These are phyloP conservation scores for Molossus molossus DNA, from an alignment of 2,797 vertebrate species.

Conservation along the genomic window DNA sequence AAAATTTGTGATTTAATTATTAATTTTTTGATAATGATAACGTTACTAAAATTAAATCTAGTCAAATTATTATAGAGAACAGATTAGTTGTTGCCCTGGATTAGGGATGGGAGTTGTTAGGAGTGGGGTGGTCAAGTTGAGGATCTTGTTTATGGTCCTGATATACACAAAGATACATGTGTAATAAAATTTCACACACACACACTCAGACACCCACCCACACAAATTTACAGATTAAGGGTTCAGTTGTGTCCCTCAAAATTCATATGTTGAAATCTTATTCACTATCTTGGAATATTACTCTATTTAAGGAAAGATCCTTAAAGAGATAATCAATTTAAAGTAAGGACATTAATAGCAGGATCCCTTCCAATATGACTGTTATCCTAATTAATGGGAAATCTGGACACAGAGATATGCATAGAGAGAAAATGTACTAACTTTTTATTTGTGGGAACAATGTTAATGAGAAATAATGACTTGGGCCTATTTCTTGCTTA, in stretches of 20 bases:
- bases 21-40: not conserved
- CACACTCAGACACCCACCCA: not conserved
- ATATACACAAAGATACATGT: not conserved
- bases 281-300: not conserved
- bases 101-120: not conserved
- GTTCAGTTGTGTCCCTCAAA: not conserved
- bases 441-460: not conserved
- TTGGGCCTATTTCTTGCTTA: not conserved
- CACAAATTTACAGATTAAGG: not conserved
- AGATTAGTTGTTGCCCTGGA: not conserved
- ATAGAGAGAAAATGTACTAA: not conserved
- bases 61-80: not conserved
- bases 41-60: not conserved
- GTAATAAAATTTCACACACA: not conserved
- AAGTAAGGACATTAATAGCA: not conserved
- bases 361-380: not conserved
- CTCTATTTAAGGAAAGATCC: not conserved
- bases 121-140: not conserved
- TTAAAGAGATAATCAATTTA: not conserved
- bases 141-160: not conserved
- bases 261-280: not conserved
- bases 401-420: not conserved
- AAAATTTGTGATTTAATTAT: not conserved
- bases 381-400: not conserved
- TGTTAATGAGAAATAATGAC: not conserved